Evolutionary conservation across 2,888 invertebrate species (phyloP).

Genomic region (Idaea aversata): DNA sequence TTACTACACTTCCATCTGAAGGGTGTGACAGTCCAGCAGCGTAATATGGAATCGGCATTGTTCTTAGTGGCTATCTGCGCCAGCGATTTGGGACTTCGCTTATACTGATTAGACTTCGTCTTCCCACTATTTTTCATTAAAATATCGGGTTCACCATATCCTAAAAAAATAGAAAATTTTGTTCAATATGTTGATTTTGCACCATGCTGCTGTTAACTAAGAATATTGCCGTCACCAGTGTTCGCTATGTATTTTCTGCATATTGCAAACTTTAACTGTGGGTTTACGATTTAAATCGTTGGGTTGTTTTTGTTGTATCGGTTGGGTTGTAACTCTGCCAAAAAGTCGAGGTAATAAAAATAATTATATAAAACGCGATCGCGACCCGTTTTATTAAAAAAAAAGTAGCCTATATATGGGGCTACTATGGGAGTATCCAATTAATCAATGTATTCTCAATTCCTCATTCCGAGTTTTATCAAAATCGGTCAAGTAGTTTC

Average conservation of each 20-base stretch:
- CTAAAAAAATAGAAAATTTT: constrained; percentile 76
- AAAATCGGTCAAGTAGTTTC: no score
- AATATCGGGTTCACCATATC: constrained; percentile 47
- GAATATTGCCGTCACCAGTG: neutral
- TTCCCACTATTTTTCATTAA: constrained; percentile 36
- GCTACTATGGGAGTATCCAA: no score
- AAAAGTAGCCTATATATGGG: no score
- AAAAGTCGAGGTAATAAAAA: no score
- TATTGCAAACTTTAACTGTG: no score
- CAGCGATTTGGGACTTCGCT: constrained; percentile 61
- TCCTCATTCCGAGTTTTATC: no score
- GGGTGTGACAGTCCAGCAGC: constrained; percentile 65
- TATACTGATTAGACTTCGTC: constrained; percentile 47
- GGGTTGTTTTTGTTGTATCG: no score
- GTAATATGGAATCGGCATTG: constrained; percentile 60
- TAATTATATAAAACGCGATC: no score
- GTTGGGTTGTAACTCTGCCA: no score
- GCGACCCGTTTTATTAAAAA: no score
- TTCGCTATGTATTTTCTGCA: neutral
- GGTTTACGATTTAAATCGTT: no score
- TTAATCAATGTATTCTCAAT: no score
- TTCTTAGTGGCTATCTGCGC: constrained; percentile 64
- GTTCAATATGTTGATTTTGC: constrained; percentile 29
- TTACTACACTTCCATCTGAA: constrained; percentile 69
- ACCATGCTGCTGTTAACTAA: neutral